phyloP scores from a whole-genome alignment of 2,888 invertebrate genomes.

The Julus scanicus region DNA sequence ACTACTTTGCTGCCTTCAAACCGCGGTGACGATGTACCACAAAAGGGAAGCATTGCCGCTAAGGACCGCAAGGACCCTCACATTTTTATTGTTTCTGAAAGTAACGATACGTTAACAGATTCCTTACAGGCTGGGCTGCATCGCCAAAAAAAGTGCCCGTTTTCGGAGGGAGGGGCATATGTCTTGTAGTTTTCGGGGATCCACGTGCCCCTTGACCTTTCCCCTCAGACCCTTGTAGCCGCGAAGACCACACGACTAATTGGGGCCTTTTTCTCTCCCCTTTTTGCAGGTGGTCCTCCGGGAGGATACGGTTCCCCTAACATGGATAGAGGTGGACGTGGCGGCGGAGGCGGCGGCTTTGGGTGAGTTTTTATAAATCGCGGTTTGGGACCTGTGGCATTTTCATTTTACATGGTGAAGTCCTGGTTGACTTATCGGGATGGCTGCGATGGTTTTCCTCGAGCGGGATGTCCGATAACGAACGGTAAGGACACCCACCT shows the following conservation, averaged over 20 bases:
- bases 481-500: too few species aligned
- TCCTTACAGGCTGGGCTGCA: conserved; percentile 28
- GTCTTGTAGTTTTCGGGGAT: too few species aligned
- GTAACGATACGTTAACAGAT: background rate
- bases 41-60: background rate
- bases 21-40: background rate
- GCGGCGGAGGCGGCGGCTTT: conserved; percentile 59
- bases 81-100: background rate
- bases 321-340: conserved; percentile 64
- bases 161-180: background rate
- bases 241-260: too few species aligned
- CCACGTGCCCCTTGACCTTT: too few species aligned
- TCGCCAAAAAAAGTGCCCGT: background rate
- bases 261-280: background rate
- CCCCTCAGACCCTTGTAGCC: too few species aligned
- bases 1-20: background rate
- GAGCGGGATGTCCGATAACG: too few species aligned
- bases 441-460: too few species aligned
- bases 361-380: conserved; percentile 47
- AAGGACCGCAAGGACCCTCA: background rate
- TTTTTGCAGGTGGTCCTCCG: conserved; percentile 55
- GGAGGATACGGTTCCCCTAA: conserved; percentile 63
- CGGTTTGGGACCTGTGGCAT: background rate
- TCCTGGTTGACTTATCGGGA: background rate
- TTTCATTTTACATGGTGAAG: background rate